Conservation (phyloP, 2,113 vertebrate species). For the Cephalophus harveyi region DNA sequence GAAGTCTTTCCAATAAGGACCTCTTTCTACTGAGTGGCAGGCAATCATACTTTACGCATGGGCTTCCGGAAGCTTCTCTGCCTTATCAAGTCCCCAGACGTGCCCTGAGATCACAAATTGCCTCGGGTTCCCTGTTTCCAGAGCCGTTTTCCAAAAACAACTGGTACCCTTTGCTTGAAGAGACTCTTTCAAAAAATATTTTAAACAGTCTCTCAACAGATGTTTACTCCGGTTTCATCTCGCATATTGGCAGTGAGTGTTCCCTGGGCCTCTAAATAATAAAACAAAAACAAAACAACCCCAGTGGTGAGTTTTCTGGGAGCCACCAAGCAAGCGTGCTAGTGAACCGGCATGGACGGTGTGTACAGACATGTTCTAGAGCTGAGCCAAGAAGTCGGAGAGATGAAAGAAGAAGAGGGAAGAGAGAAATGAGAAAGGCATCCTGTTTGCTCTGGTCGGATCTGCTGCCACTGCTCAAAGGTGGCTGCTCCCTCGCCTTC, state of each 20-base stretch:
- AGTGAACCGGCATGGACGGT: neutral
- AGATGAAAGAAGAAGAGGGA: neutral
- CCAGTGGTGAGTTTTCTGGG: neutral
- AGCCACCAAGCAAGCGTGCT: neutral
- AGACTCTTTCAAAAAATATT: constrained; percentile 13
- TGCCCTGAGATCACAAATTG: neutral
- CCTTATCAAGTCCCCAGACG: neutral
- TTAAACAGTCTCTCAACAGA: constrained; percentile 24
- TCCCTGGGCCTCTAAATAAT: neutral
- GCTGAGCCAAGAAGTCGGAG: neutral
- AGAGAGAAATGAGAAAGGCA: neutral
- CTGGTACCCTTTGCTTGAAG: neutral
- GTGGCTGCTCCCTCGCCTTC: neutral
- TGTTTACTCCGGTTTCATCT: neutral
- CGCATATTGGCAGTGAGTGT: neutral
- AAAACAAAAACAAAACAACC: neutral
- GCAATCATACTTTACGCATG: neutral
- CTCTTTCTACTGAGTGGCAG: neutral
- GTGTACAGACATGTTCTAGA: neutral
- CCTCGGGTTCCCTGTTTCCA: neutral
- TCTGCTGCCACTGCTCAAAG: neutral
- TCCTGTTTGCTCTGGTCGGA: neutral
- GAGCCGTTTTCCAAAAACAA: constrained; percentile 25
- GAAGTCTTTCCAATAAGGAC: neutral
- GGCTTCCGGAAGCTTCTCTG: neutral